Percentiles rank a stretch among this genome's conserved stretches.
phyloP scores from a whole-genome alignment of 2,113 vertebrate genomes.

The Nanorana parkeri region DNA sequence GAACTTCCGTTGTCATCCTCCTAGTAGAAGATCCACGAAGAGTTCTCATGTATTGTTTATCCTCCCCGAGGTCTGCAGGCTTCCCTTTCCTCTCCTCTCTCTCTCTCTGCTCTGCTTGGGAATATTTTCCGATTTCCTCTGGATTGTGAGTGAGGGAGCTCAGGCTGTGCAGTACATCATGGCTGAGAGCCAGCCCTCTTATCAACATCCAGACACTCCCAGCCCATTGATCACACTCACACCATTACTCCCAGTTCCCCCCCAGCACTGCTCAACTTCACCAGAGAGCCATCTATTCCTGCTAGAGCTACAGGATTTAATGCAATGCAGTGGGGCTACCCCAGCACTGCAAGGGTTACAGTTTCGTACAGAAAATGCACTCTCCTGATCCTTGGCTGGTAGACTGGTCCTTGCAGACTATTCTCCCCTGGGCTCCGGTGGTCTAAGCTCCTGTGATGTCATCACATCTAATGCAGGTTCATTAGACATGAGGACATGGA shows the following conservation, averaged over 20 bases:
- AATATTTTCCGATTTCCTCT: constrained; percentile 46
- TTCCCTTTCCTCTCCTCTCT: not conserved
- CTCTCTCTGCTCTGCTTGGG: constrained; percentile 19
- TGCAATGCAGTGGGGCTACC: too few species aligned
- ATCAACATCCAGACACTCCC: constrained; percentile 58
- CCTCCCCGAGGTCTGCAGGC: not conserved
- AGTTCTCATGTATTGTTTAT: not conserved
- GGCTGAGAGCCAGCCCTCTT: constrained; percentile 59
- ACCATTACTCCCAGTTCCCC: not conserved
- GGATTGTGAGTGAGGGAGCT: constrained; percentile 45
- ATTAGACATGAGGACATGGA: too few species aligned
- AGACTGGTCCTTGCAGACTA: too few species aligned
- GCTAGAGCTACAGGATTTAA: too few species aligned
- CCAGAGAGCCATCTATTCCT: too few species aligned
- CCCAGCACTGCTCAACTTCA: too few species aligned
- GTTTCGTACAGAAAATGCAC: too few species aligned
- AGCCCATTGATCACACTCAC: constrained; percentile 43
- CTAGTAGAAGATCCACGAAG: not conserved
- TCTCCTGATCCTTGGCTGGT: too few species aligned
- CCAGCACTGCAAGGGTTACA: too few species aligned
- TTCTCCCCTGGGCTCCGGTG: too few species aligned
- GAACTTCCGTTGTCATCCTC: constrained; percentile 42
- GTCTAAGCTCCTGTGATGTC: too few species aligned
- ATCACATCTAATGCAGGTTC: too few species aligned
- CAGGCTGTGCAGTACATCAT: constrained; percentile 61